These are phyloP conservation scores for Sericinus montela DNA, from an alignment of 2,888 invertebrate genomes.

Conservation along the genomic window DNA sequence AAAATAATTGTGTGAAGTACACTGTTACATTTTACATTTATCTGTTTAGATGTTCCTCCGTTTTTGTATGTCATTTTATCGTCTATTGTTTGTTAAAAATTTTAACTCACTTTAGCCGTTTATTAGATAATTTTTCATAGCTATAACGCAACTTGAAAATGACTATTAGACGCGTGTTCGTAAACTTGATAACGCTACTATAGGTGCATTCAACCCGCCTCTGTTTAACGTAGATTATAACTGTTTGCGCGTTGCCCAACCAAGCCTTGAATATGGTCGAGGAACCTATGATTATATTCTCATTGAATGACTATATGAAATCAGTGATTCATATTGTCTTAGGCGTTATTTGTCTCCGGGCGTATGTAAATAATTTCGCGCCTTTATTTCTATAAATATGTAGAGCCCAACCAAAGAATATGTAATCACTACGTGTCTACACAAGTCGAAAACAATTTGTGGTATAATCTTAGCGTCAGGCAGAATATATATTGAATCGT, in stretches of 20 bases:
- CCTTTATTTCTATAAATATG: no score
- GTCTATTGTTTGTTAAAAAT: no score
- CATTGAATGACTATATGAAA: constrained; percentile 5
- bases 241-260: constrained; percentile 50
- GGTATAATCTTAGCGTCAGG: no score
- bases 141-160: background rate
- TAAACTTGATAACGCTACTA: constrained; percentile 56
- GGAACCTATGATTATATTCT: constrained; percentile 13
- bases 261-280: constrained; percentile 42
- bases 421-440: no score
- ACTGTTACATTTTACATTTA: no score
- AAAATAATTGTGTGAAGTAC: no score
- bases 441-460: no score
- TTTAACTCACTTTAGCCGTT: no score
- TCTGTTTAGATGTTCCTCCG: no score
- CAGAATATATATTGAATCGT: no score
- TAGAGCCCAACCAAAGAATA: no score
- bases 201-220: constrained; percentile 51
- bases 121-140: background rate
- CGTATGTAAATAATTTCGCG: no score
- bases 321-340: constrained; percentile 9
- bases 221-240: constrained; percentile 42
- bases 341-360: background rate
- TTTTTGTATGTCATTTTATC: background rate
- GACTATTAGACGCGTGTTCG: constrained; percentile 49